These are phyloP conservation scores for Hyla sarda DNA, from an alignment of 2,113 vertebrate species.

Conservation along the genomic window DNA sequence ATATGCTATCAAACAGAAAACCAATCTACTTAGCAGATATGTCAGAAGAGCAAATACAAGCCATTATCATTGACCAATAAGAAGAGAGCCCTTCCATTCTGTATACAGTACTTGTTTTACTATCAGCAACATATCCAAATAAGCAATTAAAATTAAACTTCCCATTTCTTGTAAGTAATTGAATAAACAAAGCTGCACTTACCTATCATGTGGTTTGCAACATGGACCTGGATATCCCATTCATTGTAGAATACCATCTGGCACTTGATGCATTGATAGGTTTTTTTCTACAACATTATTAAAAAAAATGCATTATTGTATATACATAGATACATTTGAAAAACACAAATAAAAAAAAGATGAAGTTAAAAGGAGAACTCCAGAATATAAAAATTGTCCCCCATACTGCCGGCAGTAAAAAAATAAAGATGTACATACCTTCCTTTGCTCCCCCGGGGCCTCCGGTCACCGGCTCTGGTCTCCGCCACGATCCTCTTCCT, in stretches of 20 bases:
- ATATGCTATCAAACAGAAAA: not conserved
- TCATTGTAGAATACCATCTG: slow-evolving; percentile 99
- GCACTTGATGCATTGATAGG: slow-evolving; percentile 99
- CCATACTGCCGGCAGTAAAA: too few species aligned
- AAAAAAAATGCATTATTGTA: not conserved
- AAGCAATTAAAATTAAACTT: slow-evolving; percentile 45
- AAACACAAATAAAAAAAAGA: not conserved
- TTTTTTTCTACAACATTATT: slow-evolving; percentile 87
- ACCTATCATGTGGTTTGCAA: slow-evolving; percentile 99
- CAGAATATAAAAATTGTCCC: too few species aligned
- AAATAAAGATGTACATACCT: too few species aligned
- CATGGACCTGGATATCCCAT: slow-evolving; percentile 99
- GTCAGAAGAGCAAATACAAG: not conserved
- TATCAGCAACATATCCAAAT: slow-evolving; percentile 38
- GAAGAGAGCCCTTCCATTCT: slow-evolving; percentile 38
- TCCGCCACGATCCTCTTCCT: too few species aligned
- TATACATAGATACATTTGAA: too few species aligned
- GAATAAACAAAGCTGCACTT: slow-evolving; percentile 75
- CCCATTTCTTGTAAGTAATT: slow-evolving; percentile 57
- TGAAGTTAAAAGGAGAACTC: too few species aligned
- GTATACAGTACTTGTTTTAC: too few species aligned
- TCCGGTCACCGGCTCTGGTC: too few species aligned
- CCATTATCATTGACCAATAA: rapidly evolving
- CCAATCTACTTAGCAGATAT: not conserved
- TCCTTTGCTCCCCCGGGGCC: too few species aligned